Evolutionary conservation across 2,797 vertebrate genomes (phyloP), one percentile per base, ranked within the genome.

Genomic region (Triplophysa yarkandensis): DNA sequence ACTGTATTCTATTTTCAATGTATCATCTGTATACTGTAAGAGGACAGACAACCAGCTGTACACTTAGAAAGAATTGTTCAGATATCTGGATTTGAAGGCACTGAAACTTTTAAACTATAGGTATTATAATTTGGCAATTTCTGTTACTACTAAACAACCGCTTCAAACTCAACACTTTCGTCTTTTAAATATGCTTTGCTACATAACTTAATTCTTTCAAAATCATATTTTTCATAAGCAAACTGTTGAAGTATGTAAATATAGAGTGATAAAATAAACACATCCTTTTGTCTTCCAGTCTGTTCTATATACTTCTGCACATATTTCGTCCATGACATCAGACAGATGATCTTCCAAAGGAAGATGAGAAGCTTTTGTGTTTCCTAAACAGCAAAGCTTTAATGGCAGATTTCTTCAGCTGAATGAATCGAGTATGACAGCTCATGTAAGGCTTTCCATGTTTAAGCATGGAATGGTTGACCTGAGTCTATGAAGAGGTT

Each of bases 391-490:
- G 52, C 30, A 17, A 6, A 55, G 54, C 17, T 75, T 75, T 68
- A 75, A 75, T 75, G 32, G 64, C 55, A 68, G 30, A 28, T 61
- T 61, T 75, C 43, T 75, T 67, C 55, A 60, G 43, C 43, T 48
- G 64, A 60, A 75, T 68, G 54, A 54, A 75, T 75, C 68, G 48
- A n/a, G 28, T 39, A 60, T 74, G 72, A 74, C 72, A 74, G 73
- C 64, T 61, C 73, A 75, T 75, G 73, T 75, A 61, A 60, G 43
- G 64, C 73, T 41, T 68, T 50, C 64, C 54, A 60, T 75, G 73
- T 75, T 60, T 68, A 75, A 68, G 52, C 73, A 58, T 39, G 52
- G 41, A 58, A 58, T 66, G 64, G 41, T 50, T 67, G 73, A 75
- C 73, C 55, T 75, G 55, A 75, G 61, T 52, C 54, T 61, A 75